A percentile compares a stretch with the other conserved stretches of the same genome.
Conservation (phyloP, 2,888 invertebrate species). For the Tuberolachnus salignus region DNA sequence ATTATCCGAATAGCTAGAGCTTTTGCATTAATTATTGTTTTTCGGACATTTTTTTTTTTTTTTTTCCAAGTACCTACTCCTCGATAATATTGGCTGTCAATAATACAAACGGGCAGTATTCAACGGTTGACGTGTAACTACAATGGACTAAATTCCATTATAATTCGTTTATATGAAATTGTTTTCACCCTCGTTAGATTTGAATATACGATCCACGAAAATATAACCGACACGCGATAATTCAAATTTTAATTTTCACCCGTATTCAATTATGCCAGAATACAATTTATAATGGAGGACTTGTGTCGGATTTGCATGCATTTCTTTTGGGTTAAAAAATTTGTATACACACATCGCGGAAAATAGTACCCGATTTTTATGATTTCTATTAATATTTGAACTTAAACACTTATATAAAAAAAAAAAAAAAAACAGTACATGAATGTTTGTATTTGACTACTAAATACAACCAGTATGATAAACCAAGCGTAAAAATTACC, state of each 20-base stretch:
- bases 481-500: no score
- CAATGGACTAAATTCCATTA: background rate
- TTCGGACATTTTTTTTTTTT: background rate
- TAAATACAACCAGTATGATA: no score
- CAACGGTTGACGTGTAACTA: background rate
- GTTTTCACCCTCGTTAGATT: background rate
- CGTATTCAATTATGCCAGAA: no score
- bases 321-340: no score
- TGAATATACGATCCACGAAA: background rate
- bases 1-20: conserved; percentile 7
- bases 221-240: background rate
- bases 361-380: no score
- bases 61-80: background rate
- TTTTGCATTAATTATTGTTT: conserved; percentile 38
- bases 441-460: no score
- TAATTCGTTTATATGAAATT: background rate
- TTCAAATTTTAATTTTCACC: background rate
- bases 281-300: no score
- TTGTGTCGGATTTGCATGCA: no score
- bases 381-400: no score
- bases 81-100: background rate
- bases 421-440: no score
- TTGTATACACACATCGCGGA: no score
- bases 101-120: background rate
- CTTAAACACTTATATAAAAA: no score